These are phyloP conservation scores for Dryococelus australis DNA, from an alignment of 2,888 invertebrate genomes.

Conservation along the genomic window DNA sequence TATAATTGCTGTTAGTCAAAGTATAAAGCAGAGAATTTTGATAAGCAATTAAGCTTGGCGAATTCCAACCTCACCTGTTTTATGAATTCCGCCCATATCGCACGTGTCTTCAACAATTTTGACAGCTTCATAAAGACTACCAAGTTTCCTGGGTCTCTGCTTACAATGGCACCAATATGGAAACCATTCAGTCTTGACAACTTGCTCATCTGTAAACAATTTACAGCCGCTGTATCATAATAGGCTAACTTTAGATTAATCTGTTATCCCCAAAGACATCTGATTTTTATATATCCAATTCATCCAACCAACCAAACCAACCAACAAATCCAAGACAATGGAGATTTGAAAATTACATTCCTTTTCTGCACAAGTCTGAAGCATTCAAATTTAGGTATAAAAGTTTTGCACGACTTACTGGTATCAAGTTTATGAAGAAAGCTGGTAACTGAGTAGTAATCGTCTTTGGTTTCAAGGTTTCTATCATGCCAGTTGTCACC, in stretches of 20 bases:
- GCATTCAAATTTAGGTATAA: no score
- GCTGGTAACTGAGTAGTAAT: constrained; percentile 32
- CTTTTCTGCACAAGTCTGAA: no score
- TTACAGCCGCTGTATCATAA: no score
- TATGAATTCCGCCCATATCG: background rate
- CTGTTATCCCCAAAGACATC: no score
- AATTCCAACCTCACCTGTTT: background rate
- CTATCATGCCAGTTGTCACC: constrained; percentile 17
- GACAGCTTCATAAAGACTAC: background rate
- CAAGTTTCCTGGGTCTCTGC: background rate
- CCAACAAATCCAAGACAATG: no score
- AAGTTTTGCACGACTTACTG: background rate
- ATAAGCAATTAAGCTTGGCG: no score
- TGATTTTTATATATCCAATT: no score
- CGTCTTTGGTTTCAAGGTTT: constrained; percentile 28
- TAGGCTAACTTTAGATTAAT: no score
- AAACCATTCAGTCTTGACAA: background rate
- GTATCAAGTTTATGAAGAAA: constrained; percentile 33
- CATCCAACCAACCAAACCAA: no score
- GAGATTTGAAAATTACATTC: no score
- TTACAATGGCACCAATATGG: background rate
- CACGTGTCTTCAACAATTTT: background rate
- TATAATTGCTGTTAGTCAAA: no score
- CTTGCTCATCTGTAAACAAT: background rate
- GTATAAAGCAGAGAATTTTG: no score